Evolutionary conservation across 1,140 invertebrate genomes (phyloP).

Genomic region (Diachasmimorpha longicaudata): DNA sequence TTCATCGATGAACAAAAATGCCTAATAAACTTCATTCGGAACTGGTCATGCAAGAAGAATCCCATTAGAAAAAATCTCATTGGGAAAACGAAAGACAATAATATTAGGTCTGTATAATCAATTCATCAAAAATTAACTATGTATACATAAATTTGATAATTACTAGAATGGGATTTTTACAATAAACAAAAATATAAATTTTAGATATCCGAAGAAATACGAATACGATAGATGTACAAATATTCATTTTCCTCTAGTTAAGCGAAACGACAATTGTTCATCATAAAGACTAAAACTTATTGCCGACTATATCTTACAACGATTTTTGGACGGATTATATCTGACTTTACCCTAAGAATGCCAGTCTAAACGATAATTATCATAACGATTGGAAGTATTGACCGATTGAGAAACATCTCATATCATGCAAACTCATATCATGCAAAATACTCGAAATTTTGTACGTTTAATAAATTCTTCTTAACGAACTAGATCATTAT

Average conservation of each 20-base stretch:
- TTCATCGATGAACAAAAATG: neutral
- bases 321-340: neutral
- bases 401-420: neutral
- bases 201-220: neutral
- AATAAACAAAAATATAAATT: neutral
- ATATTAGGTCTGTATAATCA: neutral
- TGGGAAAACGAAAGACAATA: neutral
- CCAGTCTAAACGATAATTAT: neutral
- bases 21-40: neutral
- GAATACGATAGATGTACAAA: neutral
- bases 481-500: neutral
- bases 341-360: neutral
- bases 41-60: neutral
- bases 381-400: neutral
- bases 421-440: neutral
- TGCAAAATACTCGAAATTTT: neutral
- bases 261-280: neutral
- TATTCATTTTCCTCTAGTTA: neutral
- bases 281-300: neutral
- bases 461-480: neutral
- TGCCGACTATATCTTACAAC: neutral
- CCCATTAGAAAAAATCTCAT: neutral
- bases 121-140: neutral
- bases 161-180: neutral
- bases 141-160: neutral